Evolutionary conservation across 2,797 vertebrate species (phyloP), one percentile per base, ranked within the genome.

Genomic region (Brachymystax lenok): DNA sequence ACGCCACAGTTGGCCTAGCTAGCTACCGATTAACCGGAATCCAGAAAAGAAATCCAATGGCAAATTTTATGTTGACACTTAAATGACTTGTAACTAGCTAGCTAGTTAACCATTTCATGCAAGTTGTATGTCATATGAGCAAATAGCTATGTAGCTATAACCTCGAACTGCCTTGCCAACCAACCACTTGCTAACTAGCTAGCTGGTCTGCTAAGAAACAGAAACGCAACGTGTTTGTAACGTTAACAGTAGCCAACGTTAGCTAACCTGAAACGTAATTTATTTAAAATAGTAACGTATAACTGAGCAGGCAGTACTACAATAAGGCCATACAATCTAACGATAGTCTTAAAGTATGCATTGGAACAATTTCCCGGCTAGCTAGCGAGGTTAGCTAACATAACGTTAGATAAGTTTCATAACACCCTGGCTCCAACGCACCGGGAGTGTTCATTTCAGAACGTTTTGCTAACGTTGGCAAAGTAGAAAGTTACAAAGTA

Each of bases 211-310:
- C 56, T 30, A 46, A 13, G n/a, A 33, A 17, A 67, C 46, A 63
- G 21, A 14, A 19, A 73, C 8, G 59, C 69, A 59, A 52, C 33
- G 30, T 68, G 56, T 40, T 10, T 52, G 40, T 24, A 71, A 59
- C 67, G 69, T 35, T 54, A 40, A 35, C 30, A 51, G 40, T 46
- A 54, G 28, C 51, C 64, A n/a, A 69, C 77, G 76, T 64, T 74
- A 79, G 52, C 63, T 56, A 79, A 28, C 69, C 2, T 73, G 52
- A 21, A 69, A 80, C 63, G 40, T 75, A 56, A 51, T 30, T 76
- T 68, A 33, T 19, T 12, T 61, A 70, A 52, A 63, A 21, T 19
- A 46, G 17, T 40, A 35, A 35, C 35, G 6, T 35, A 13, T 10
- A 30, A 64, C 21, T 13, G 13, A 64, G 16, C 13, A 27, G 27